Conservation (phyloP, 2,113 vertebrate species). For the Pseudopipra pipra region DNA sequence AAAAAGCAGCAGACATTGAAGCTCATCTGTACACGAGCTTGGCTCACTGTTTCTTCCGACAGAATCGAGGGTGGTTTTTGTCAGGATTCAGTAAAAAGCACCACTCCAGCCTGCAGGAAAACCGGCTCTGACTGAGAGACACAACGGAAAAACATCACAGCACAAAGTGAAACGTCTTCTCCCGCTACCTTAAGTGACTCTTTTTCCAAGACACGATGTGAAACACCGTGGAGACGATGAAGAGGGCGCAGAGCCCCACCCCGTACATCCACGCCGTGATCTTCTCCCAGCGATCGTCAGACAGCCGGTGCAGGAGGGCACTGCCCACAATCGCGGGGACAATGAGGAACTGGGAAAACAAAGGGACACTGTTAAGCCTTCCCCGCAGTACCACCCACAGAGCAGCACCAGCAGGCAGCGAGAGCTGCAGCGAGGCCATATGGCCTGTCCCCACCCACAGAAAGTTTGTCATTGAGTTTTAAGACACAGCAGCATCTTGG, state of each 20-base stretch:
- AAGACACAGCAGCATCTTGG: neutral
- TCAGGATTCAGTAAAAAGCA: neutral
- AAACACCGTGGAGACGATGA: constrained; percentile 94
- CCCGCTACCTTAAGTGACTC: constrained; percentile 90
- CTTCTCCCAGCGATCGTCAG: constrained; percentile 89
- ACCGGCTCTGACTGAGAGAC: neutral
- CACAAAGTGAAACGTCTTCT: neutral
- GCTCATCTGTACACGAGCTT: neutral
- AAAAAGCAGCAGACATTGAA: neutral
- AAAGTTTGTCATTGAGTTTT: neutral
- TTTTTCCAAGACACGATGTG: constrained; percentile 97
- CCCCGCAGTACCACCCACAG: neutral
- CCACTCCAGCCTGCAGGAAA: neutral
- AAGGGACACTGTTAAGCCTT: neutral
- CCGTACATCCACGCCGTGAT: constrained; percentile 96
- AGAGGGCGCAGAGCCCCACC: constrained; percentile 91
- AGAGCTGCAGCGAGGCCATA: neutral
- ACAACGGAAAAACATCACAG: neutral
- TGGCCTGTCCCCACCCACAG: neutral
- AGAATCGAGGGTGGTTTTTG: neutral
- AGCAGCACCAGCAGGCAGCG: neutral
- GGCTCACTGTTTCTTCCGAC: neutral
- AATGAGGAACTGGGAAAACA: constrained; percentile 81
- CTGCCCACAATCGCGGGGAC: constrained; percentile 91
- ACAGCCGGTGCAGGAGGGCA: constrained; percentile 88